Evolutionary conservation across 2,113 vertebrate species (phyloP).

Genomic region (Lepisosteus osseus): DNA sequence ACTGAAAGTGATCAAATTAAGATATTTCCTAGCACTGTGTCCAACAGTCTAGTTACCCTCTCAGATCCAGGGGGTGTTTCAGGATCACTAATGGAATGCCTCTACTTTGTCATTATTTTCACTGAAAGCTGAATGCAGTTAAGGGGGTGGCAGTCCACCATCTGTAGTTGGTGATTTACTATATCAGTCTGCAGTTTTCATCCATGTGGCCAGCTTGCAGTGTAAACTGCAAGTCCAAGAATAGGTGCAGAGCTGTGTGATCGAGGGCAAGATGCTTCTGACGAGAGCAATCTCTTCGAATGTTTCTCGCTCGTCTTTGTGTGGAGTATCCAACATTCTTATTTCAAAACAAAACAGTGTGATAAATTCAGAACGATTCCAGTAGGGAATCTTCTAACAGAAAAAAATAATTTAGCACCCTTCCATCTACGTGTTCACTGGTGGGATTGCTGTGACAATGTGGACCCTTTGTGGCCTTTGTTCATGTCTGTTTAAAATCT

Average conservation of each 20-base stretch:
- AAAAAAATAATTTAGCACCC: no score
- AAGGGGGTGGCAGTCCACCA: not conserved
- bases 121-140: not conserved
- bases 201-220: no score
- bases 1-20: conserved; percentile 26
- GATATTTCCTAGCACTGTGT: conserved; percentile 23
- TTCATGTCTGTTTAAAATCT: no score
- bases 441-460: no score
- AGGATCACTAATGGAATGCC: conserved; percentile 9
- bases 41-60: conserved; percentile 13
- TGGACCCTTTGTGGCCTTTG: no score
- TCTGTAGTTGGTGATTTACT: conserved; percentile 5
- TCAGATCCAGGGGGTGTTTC: not conserved
- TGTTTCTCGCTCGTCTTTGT: not conserved
- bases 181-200: not conserved
- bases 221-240: not conserved
- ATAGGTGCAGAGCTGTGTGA: not conserved
- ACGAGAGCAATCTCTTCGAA: not conserved
- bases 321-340: not conserved
- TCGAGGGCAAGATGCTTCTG: not conserved
- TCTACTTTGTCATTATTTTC: not conserved
- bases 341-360: not conserved
- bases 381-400: no score
- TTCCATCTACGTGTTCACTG: no score
- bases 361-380: no score